Base-by-base conservation (phyloP, 2,888 invertebrate genomes). In the Endotricha flammealis region DNA sequence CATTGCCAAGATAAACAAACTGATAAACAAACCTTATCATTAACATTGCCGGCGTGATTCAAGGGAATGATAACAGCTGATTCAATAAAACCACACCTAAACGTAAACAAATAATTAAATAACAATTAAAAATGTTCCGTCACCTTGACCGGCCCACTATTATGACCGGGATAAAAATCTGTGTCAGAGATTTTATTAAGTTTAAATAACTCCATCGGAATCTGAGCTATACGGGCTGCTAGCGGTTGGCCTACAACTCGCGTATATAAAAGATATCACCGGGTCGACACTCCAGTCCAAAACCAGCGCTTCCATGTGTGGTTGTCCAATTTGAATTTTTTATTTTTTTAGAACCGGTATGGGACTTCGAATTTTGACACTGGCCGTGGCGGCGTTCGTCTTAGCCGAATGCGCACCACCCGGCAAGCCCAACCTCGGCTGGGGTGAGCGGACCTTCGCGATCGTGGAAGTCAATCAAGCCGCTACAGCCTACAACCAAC, bases 201-300 rank as follows among this genome's bases (percentile, higher is more conserved):
- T 71, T 59, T 70, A 74, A 76, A 77, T 74, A 71, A 58, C 57
- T 57, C 53, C 59, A 62, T 64, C 62, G 55, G 55, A 64, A 65
- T 63, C 62, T 52, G 45, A 48, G 70, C 66, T 56, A 76, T 73
- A 69, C 77, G 69, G 73, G 73, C 71, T 65, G 60, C 71, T 80
- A 83, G 81, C 86, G 86, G 86, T 83, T 82, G 85, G 67, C 86
- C 85, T 80, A 86, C 82, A 64, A 73, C 64, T 46, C 58, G 52
- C 56, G 64, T 82, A 86, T 86, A 86, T 83, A 86, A 76, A 74
- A 72, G 75, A 78, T 66, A 71, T 64, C 63, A 47, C 51, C 13
- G 48, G 54, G 65, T 62, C 73, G 61, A 69, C 69, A 50, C 59
- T 64, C 71, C 80, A 86, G 85, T 86, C 57, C 53, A 55, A 44